Conservation (phyloP, 2,888 invertebrate genomes). For the Drosophila gaucha region DNA sequence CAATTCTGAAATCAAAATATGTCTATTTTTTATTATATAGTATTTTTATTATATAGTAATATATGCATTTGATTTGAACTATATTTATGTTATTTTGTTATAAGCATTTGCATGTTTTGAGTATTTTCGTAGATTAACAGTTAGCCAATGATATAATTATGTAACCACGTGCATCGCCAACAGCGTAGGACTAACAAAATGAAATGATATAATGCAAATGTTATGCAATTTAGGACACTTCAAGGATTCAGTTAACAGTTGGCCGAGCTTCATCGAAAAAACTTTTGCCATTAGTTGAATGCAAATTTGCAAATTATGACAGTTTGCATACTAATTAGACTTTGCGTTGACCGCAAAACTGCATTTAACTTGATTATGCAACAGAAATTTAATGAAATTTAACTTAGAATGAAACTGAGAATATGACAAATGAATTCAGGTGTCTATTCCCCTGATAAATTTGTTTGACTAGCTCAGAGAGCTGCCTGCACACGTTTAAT, state of each 20-base stretch:
- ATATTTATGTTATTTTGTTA: too few species aligned
- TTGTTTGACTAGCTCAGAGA: not conserved
- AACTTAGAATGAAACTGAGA: not conserved
- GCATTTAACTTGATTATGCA: slow-evolving; percentile 58
- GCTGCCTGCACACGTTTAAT: slow-evolving; percentile 10
- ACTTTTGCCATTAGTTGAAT: slow-evolving; percentile 73
- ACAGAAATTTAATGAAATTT: slow-evolving; percentile 15
- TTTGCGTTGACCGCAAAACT: slow-evolving; percentile 34
- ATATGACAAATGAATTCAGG: not conserved
- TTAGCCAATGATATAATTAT: not conserved
- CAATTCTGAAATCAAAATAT: too few species aligned
- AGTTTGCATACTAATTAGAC: slow-evolving; percentile 65
- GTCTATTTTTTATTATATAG: too few species aligned
- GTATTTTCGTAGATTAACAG: too few species aligned
- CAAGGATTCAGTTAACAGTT: slow-evolving; percentile 13
- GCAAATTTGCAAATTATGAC: slow-evolving; percentile 72
- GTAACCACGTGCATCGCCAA: not conserved
- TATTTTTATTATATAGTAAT: too few species aligned
- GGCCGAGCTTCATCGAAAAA: slow-evolving; percentile 55
- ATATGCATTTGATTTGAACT: too few species aligned
- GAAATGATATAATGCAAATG: slow-evolving; percentile 14
- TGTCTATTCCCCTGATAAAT: not conserved
- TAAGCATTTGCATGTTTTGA: too few species aligned
- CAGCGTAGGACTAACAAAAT: not conserved
- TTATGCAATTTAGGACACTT: slow-evolving; percentile 19